Conservation (phyloP, 2,113 vertebrate species). For the Onychostoma macrolepis region DNA sequence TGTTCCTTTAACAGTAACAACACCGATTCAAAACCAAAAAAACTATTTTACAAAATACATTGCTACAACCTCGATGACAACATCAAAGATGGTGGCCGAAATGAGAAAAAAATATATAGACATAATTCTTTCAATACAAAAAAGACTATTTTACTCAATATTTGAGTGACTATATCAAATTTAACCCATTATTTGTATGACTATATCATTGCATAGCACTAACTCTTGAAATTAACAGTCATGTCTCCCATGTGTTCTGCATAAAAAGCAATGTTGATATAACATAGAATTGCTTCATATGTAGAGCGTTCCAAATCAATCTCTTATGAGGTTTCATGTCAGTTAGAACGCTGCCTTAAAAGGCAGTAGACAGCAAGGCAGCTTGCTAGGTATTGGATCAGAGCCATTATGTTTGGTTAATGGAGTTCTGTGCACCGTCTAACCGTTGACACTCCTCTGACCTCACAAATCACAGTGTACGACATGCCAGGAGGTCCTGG, state of each 20-base stretch:
- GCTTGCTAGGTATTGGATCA: not conserved
- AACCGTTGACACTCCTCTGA: not conserved
- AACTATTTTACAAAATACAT: not conserved
- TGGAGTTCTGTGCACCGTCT: constrained; percentile 2
- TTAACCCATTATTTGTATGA: not conserved
- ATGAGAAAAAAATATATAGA: not conserved
- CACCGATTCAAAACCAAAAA: not conserved
- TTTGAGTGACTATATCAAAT: too few species aligned
- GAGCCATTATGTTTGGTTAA: constrained; percentile 17
- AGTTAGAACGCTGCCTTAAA: constrained; percentile 8
- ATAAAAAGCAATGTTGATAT: not conserved
- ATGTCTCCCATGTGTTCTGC: not conserved
- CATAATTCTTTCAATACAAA: not conserved
- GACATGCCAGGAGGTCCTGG: not conserved
- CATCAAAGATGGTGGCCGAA: not conserved
- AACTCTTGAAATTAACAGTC: not conserved
- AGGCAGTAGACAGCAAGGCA: not conserved
- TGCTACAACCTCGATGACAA: not conserved
- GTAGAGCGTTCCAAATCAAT: constrained; percentile 1
- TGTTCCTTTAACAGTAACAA: not conserved
- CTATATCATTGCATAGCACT: not conserved
- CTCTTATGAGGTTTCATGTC: not conserved
- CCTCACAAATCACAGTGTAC: not conserved
- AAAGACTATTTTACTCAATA: not conserved
- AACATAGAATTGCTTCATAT: not conserved